phyloP scores from a whole-genome alignment of 2,113 vertebrate species.

The Periophthalmus modestus region DNA sequence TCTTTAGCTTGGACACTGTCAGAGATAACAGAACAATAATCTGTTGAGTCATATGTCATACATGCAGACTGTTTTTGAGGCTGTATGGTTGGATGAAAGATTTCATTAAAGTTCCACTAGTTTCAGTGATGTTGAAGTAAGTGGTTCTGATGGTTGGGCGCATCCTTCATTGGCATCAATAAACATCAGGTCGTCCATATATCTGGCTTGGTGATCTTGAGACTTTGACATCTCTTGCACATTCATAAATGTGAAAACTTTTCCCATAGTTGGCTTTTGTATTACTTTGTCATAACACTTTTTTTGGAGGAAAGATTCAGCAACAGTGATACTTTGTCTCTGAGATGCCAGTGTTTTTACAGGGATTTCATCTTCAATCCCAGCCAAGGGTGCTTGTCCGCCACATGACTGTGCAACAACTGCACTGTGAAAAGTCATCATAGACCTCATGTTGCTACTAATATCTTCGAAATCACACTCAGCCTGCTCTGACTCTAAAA shows the following conservation, averaged over 20 bases:
- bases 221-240: conserved; percentile 28
- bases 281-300: conserved; percentile 23
- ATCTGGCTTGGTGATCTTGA: conserved; percentile 7
- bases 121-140: conserved; percentile 24
- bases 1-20: conserved; percentile 16
- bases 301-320: conserved; percentile 16
- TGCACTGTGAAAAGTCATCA: conserved; percentile 25
- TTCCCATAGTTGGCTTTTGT: conserved; percentile 16
- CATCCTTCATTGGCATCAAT: conserved; percentile 57
- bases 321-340: conserved; percentile 25
- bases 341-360: conserved; percentile 22
- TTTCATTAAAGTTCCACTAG: conserved; percentile 29
- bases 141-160: conserved; percentile 15
- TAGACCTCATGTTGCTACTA: conserved; percentile 39
- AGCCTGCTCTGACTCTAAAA: conserved; percentile 64
- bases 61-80: neutral
- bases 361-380: conserved; percentile 48
- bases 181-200: conserved; percentile 42
- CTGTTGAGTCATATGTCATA: conserved; percentile 62
- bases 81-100: conserved; percentile 17
- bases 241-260: conserved; percentile 21
- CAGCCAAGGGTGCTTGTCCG: conserved; percentile 27
- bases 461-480: conserved; percentile 66
- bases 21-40: conserved; percentile 21
- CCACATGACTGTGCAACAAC: conserved; percentile 1